Evolutionary conservation across 2,888 invertebrate species (phyloP), one percentile per base, ranked within the genome.

Genomic region (Megalurothrips usitatus): DNA sequence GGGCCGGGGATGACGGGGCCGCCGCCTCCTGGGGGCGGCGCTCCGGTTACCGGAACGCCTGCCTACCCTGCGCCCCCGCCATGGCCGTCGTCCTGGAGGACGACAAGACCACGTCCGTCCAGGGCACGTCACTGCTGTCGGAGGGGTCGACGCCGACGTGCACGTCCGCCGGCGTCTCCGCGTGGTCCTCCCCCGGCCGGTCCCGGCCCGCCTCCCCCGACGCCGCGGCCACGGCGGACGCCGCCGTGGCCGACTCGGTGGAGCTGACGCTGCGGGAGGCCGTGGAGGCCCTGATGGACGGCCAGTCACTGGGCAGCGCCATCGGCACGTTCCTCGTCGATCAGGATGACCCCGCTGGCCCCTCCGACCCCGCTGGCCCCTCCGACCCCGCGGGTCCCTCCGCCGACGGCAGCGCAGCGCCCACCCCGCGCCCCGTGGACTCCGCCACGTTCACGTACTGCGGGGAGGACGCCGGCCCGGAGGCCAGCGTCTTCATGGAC

Each of bases 111-210:
- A 26, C 26, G 23, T 75, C 68, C 10, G 68, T 75, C 11, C 68
- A 23, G 68, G 68, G 68, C 26, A 12, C 68, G 68, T 75, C 68
- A 26, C 68, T 75, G 23, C 68, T 75, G 68, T 75, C 68, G 26
- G 68, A 75, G 26, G 12, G 68, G 9, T 11, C 26, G 68, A 19
- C 68, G 68, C n/a, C 68, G 68, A 58, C 17, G 58, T 19, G 58
- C 58, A 14, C 58, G 34, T 43, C 34, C 34, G 58, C 11, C 6
- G 58, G n/a, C 52, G 19, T 10, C 52, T 52, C 52, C 10, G 52
- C 52, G 52, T 12, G 34, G 34, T 43, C 34, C 34, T 43, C 34
- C 34, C 34, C 34, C 34, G 2, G 6, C 34, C 34, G 34, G 34
- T 43, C 34, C 34, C 34, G 34, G 34, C 34, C 34, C 34, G 6